Evolutionary conservation across 2,888 invertebrate species (phyloP), one percentile per base, ranked within the genome.

Genomic region (Carpatolechia fugitivella): DNA sequence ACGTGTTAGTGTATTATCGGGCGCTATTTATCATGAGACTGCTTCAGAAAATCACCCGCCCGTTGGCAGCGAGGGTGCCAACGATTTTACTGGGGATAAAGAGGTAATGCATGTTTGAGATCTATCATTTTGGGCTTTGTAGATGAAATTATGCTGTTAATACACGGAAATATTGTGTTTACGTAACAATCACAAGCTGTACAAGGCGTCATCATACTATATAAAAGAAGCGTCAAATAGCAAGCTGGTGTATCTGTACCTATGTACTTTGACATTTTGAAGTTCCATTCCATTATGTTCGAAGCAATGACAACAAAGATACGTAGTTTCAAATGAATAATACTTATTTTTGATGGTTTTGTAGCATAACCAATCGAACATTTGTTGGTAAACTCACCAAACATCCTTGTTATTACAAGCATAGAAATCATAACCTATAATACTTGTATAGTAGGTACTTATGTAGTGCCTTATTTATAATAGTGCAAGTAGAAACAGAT

Each of bases 1-100:
- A 86, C 93, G 96, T 87, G 93, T 96, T 78, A 95, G 95, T 91
- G 95, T 96, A 81, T 91, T 95, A 84, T 93, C 93, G 74, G 91
- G 91, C 73, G 84, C 92, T 78, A 89, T 91, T 80, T 89, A 89
- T 74, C 83, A 88, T 85, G 88, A 89, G 70, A 85, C 80, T 78
- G 68, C 81, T 80, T 72, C 85, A 73, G 87, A 89, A 74, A 81
- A 72, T 71, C 79, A 85, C 65, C 81, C 85, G 81, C 82, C 85
- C 78, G 81, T 78, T 73, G 83, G 85, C 71, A 82, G 85, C 76
- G 78, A 82, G 78, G 70, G 82, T 67, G 67, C 77, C 76, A 82
- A 81, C 82, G 83, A 86, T 82, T 84, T 85, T 82, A 68, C 81
- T 80, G 87, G 84, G 79, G 87, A 88, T 73, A 88, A 87, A 85